Conservation (phyloP, 2,113 vertebrate species). For the Tautogolabrus adspersus region DNA sequence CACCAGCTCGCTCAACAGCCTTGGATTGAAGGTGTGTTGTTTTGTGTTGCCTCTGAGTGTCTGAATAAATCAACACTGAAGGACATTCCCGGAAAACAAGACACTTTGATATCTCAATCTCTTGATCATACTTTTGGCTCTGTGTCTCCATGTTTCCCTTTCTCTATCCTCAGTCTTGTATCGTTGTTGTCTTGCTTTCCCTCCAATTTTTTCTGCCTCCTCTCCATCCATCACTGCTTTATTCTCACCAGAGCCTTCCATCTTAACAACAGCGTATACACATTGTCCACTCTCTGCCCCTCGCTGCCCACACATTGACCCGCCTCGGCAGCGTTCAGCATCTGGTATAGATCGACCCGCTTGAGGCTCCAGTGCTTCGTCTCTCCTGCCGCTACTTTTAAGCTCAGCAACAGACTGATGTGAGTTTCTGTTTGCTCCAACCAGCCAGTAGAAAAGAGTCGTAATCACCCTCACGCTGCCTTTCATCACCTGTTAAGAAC, state of each 20-base stretch:
- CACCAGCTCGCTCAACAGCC: conserved; percentile 29
- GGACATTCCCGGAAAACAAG: conserved; percentile 17
- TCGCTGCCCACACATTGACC: conserved; percentile 42
- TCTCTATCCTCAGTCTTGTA: neutral
- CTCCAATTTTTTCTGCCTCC: neutral
- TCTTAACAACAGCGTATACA: neutral
- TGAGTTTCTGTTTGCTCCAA: conserved; percentile 39
- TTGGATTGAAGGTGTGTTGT: conserved; percentile 47
- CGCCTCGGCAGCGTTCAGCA: conserved; percentile 20
- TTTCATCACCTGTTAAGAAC: conserved; percentile 44
- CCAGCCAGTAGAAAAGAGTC: conserved; percentile 29
- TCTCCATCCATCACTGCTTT: neutral
- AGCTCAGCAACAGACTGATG: conserved; percentile 25
- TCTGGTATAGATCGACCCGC: conserved; percentile 42
- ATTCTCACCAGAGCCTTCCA: conserved; percentile 7
- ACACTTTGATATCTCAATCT: conserved; percentile 15
- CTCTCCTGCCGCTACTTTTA: conserved; percentile 25
- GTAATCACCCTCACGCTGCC: conserved; percentile 37
- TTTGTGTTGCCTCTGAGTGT: conserved; percentile 41
- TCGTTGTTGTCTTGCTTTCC: too few relatives aligned
- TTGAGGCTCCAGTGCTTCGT: conserved; percentile 12
- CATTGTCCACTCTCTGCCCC: conserved; percentile 23
- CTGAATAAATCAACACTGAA: conserved; percentile 52
- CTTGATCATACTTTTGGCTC: neutral
- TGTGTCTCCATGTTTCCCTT: neutral